Percentiles rank a stretch among this genome's conserved stretches.
phyloP scores from a whole-genome alignment of 1,140 invertebrate genomes.

The Drosophila sproati region DNA sequence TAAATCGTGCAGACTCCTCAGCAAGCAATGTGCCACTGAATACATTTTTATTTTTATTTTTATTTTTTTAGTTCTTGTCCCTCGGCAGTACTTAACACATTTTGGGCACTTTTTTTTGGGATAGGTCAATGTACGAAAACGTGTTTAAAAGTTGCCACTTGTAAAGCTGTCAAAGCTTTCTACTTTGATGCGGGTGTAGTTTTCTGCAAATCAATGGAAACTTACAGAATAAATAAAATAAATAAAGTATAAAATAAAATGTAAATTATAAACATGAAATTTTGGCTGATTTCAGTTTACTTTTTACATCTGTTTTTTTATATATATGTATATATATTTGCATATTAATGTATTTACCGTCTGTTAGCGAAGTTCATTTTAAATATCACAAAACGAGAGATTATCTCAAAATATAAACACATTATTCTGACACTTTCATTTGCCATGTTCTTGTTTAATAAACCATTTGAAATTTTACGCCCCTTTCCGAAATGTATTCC shows the following conservation, averaged over 20 bases:
- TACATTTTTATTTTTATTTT: constrained; percentile 48
- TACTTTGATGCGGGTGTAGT: neutral
- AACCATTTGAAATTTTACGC: constrained; percentile 13
- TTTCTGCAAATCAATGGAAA: neutral
- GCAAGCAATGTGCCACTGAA: constrained; percentile 59
- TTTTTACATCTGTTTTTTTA: no score
- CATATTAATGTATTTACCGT: no score
- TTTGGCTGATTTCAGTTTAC: no score
- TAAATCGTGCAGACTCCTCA: neutral
- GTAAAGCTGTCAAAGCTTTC: constrained; percentile 9
- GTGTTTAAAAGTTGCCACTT: neutral
- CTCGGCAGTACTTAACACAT: constrained; percentile 56
- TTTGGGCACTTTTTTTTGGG: constrained; percentile 53
- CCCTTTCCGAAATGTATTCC: constrained; percentile 26
- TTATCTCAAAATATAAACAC: no score
- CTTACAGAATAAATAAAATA: neutral
- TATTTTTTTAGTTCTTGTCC: neutral
- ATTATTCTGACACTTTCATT: neutral
- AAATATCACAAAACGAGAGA: no score
- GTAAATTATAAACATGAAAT: no score
- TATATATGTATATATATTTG: no score
- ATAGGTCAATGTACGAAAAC: constrained; percentile 62
- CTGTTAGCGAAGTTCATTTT: no score
- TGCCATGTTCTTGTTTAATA: constrained; percentile 3
- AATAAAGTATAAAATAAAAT: no score